phyloP scores from a whole-genome alignment of 2,888 invertebrate species.

The Lypha dubia region DNA sequence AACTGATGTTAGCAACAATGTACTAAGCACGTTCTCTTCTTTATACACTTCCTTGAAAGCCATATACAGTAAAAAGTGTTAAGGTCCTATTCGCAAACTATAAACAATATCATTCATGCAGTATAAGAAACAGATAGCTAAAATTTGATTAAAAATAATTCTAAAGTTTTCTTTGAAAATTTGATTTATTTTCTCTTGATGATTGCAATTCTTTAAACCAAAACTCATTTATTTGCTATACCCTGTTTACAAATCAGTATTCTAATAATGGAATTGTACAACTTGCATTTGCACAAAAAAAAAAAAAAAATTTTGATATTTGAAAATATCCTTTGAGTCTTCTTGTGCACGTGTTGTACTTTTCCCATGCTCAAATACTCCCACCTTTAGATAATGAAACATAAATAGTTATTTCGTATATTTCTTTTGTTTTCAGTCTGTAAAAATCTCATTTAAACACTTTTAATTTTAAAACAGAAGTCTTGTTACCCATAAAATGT shows the following conservation, averaged over 20 bases:
- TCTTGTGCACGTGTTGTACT: not conserved
- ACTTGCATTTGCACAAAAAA: not conserved
- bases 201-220: not conserved
- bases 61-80: not conserved
- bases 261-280: not conserved
- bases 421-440: not conserved
- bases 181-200: too few relatives aligned
- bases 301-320: constrained; percentile 11
- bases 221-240: not conserved
- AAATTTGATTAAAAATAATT: not conserved
- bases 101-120: too few relatives aligned
- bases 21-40: not conserved
- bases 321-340: constrained; percentile 15
- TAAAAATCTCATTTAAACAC: constrained; percentile 33
- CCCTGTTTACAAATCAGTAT: not conserved
- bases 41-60: not conserved
- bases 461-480: constrained; percentile 13
- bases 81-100: too few relatives aligned
- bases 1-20: constrained; percentile 21
- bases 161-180: not conserved
- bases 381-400: constrained; percentile 22
- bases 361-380: not conserved
- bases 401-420: constrained; percentile 1
- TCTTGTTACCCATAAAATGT: constrained; percentile 5
- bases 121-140: too few relatives aligned